phyloP scores from a whole-genome alignment of 30 jellyfish, hydroid and myxozoan species.

The Hydractinia symbiolongicarpus region DNA sequence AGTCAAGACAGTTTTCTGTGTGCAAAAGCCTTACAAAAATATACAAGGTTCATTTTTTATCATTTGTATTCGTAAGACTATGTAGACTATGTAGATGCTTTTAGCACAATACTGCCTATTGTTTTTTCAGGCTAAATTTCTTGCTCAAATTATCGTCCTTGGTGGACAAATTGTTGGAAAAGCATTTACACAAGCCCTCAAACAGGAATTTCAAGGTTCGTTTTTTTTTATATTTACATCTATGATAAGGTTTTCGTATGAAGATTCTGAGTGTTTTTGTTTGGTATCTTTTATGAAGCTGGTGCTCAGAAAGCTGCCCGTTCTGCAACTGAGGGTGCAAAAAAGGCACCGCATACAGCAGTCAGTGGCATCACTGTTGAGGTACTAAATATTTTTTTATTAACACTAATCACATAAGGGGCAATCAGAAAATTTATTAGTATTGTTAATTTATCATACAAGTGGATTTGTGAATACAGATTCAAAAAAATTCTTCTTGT shows the following conservation, averaged over 20 bases:
- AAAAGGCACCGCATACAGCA: conserved; percentile 16
- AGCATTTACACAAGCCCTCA: conserved; percentile 80
- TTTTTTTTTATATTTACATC: background rate
- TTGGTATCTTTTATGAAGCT: background rate
- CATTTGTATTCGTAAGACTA: no score
- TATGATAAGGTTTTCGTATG: background rate
- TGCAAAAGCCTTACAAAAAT: no score
- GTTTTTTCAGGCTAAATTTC: conserved; percentile 49
- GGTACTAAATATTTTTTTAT: background rate
- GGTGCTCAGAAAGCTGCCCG: conserved; percentile 21
- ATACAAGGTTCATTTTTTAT: no score
- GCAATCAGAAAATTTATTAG: no score
- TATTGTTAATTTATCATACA: no score
- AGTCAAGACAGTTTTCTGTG: no score
- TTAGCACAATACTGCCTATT: background rate
- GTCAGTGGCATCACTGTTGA: conserved; percentile 20
- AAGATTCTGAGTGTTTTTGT: background rate
- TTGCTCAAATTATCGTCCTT: conserved; percentile 77
- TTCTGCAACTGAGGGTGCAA: conserved; percentile 17
- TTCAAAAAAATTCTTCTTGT: no score
- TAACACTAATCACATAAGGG: no score
- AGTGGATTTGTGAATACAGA: no score
- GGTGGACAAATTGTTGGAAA: conserved; percentile 82
- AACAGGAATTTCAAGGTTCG: conserved; percentile 58
- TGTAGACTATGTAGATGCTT: no score